Base-by-base conservation (phyloP, 1,140 invertebrate species). In the Streblospio benedicti region DNA sequence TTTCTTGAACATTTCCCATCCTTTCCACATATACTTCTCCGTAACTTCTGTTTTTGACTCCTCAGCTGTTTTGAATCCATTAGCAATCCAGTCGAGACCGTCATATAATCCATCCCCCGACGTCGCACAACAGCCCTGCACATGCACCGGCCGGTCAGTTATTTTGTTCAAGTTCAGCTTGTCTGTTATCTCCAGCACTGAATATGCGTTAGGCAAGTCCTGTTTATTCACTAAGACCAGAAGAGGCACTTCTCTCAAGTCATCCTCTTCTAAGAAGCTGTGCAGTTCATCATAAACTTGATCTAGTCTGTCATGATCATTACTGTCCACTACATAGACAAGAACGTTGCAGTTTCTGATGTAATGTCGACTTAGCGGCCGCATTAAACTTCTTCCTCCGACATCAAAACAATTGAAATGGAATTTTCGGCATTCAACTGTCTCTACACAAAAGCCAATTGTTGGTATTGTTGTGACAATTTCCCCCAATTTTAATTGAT, bases 201-300 rank as follows among this genome's bases (percentile, higher is more conserved):
- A 93, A 90, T 97, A 96, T 71, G 95, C 94, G 77, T 97, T 93
- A 67, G 27, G 25, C 16, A 18, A 18, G 4, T 56, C 72, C 61
- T 97, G 95, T 86, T 99, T 98, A 82, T 99, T 99, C 71, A 95
- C 95, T 80, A 98, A 94, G 75, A 99, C 91, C 68, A 97, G 83
- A 65, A 98, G 83, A 66, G 94, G 91, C 63, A 93, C 93, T 84
- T 97, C 92, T 80, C 90, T 85, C 67, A 99, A 84, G 80, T 97
- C 93, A 77, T 97, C 93, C 84, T 95, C 92, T 62, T 80, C 75
- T 27, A 86, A 65, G 76, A 85, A 85, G 65, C 79, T 78, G 54
- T 76, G 72, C 38, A 97, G 82, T 80, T 97, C 94, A 77, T 96
- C 91, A 69, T 89, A 86, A 63, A 93, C 92, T 79, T 98, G 94